Percentiles rank a stretch among this genome's conserved stretches.
Conservation (phyloP, 2,113 vertebrate genomes). For the Casuarius casuarius region DNA sequence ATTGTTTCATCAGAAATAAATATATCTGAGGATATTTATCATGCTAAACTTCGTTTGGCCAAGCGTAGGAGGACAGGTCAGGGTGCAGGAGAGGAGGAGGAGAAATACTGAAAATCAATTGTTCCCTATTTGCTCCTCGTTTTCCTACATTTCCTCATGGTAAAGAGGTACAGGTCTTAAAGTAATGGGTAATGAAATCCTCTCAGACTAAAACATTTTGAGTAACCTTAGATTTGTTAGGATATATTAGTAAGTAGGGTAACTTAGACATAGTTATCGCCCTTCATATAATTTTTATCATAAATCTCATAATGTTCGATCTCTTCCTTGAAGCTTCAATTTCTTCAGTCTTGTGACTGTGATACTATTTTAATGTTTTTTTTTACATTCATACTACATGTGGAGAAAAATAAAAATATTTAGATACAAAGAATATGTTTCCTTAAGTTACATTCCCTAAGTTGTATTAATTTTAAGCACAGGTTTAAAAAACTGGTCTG, state of each 20-base stretch:
- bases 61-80: conserved; percentile 13
- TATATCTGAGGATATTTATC: background rate
- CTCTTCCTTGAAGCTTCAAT: background rate
- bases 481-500: background rate
- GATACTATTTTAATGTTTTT: background rate
- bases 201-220: background rate
- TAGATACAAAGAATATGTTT: background rate
- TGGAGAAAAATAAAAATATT: background rate
- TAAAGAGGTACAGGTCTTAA: background rate
- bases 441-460: background rate
- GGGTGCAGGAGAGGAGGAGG: conserved; percentile 9
- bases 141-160: background rate
- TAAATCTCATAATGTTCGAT: background rate
- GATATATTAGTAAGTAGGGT: background rate
- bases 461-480: background rate
- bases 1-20: conserved; percentile 20
- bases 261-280: background rate
- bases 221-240: background rate
- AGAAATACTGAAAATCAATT: conserved; percentile 12
- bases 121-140: background rate
- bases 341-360: background rate
- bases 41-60: background rate
- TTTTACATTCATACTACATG: background rate
- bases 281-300: background rate
- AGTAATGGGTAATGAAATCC: background rate